phyloP scores from a whole-genome alignment of 2,797 vertebrate species.

The Neosilurus hyrtlii region DNA sequence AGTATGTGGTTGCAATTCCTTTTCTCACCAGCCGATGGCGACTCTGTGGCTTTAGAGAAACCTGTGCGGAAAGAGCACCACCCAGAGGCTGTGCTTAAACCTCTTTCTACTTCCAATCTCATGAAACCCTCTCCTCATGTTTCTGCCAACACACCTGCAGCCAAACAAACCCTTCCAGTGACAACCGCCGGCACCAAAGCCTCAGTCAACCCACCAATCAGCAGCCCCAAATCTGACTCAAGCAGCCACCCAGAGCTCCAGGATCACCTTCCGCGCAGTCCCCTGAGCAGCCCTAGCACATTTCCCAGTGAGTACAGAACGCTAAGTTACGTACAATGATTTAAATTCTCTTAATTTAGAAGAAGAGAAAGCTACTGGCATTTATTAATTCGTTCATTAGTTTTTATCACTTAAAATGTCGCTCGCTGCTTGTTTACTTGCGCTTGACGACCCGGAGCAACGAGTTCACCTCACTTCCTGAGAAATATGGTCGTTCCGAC shows the following conservation, averaged over 20 bases:
- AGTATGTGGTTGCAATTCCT: not conserved
- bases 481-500: too few relatives aligned
- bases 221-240: slow-evolving; percentile 2
- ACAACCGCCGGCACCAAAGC: not conserved
- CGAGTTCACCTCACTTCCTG: too few relatives aligned
- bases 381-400: too few relatives aligned
- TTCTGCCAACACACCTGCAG: not conserved
- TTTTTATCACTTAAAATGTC: too few relatives aligned
- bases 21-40: slow-evolving; percentile 25
- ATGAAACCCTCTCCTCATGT: slow-evolving; percentile 10
- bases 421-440: too few relatives aligned
- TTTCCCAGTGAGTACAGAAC: not conserved
- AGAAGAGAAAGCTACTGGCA: not conserved
- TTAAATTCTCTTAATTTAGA: too few relatives aligned
- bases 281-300: slow-evolving; percentile 14
- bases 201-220: not conserved
- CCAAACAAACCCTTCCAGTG: not conserved
- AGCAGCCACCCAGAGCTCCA: not conserved
- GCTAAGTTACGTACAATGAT: not conserved
- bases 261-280: not conserved
- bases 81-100: slow-evolving; percentile 7
- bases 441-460: too few relatives aligned
- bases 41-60: slow-evolving; percentile 3
- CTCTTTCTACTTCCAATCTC: not conserved
- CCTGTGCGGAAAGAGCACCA: slow-evolving; percentile 17